Base-by-base conservation (phyloP, 2,797 vertebrate species). In the Mormyrus proboscirostris region DNA sequence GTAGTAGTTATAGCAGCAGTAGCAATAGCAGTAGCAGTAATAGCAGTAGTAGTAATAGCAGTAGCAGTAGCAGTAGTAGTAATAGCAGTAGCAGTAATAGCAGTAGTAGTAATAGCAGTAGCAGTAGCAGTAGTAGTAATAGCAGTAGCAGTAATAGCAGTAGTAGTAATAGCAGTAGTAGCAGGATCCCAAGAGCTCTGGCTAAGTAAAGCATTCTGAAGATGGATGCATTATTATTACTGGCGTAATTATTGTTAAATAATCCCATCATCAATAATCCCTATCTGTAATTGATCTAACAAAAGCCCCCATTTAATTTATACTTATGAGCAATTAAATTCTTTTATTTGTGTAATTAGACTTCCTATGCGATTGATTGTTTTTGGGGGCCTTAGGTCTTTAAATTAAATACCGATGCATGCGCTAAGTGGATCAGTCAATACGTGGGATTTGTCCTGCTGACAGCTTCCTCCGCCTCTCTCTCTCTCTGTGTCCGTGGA, bases 361-460 rank as follows among this genome's bases (percentile, higher is more conserved):
- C 79, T 84, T 89, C 59, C 82, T 62, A 57, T 55, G 83, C 47
- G 59, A 85, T 89, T 85, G 53, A 69, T 85, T 69, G 79, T 89
- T 89, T 79, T 85, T 62, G 59, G 57, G 82, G 88, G 57, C 57
- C 49, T 65, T 57, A 47, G 79, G 88, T 57, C 88, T 65, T 84
- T 50, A 50, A 89, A 86, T 86, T 85, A 85, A 89, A 89, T 84
- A 89, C 79, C 59, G 47, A 85, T 76, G 69, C 25, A 86, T 51
- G 79, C 25, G 41, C 88, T 65, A 89, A 85, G 82, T 89, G 88
- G 88, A 86, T 86, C 38, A 89, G 88, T 89, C 88, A 89, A 89
- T 89, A 49, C 76, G 38, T 59, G 55, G 55, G 88, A 89, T 59
- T 19, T 49, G 49, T 84, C 16, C 79, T 83, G 44, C 79, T 49